Percentiles rank a stretch among this genome's conserved stretches.
Conservation (phyloP, 2,113 vertebrate species). For the Cheirogaleus medius region DNA sequence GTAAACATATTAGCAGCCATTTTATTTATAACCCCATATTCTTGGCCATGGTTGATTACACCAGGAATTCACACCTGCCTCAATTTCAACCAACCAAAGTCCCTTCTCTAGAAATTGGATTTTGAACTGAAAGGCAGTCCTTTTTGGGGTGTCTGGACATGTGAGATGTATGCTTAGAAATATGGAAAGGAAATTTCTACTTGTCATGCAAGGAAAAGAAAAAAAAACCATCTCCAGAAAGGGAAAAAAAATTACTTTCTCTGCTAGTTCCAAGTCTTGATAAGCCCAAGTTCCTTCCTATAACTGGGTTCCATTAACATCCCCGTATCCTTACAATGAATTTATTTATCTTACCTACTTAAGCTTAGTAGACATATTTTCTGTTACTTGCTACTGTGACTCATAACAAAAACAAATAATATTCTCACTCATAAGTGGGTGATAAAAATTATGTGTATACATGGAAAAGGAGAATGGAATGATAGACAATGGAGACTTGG, state of each 20-base stretch:
- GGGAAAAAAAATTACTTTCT: neutral
- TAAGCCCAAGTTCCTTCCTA: neutral
- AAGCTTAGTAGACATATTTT: neutral
- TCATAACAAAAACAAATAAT: slow-evolving; percentile 20
- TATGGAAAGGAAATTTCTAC: neutral
- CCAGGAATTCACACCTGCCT: neutral
- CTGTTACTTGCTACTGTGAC: neutral
- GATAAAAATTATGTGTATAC: too few species aligned
- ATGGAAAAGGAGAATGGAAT: too few species aligned
- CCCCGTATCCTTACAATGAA: neutral
- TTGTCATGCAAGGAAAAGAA: neutral
- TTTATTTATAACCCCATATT: neutral
- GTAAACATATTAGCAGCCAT: neutral
- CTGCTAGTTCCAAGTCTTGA: neutral
- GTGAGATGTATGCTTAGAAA: neutral
- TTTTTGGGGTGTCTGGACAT: neutral
- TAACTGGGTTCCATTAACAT: neutral
- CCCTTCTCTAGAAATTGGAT: neutral
- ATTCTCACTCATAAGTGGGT: neutral
- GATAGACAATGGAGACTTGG: too few species aligned
- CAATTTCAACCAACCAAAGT: neutral
- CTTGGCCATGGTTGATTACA: neutral
- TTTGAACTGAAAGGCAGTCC: neutral
- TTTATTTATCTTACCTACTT: neutral
- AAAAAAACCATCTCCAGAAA: neutral